Conservation (phyloP, 2,888 invertebrate species). For the Alcis repandata region DNA sequence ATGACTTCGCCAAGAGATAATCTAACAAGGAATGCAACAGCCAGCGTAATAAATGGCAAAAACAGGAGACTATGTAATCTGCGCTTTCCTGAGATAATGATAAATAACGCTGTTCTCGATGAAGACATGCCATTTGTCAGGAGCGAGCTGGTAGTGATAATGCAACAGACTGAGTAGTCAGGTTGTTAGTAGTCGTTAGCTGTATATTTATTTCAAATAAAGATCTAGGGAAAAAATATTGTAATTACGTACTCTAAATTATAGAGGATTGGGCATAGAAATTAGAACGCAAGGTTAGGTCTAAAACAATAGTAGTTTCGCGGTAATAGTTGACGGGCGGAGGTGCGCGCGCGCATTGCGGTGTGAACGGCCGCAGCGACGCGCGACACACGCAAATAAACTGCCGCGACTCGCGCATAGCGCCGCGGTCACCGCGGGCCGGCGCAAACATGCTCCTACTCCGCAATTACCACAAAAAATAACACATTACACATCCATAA, state of each 20-base stretch:
- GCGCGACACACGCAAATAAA: constrained; percentile 82
- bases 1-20: constrained; percentile 42
- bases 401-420: constrained; percentile 59
- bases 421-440: constrained; percentile 24
- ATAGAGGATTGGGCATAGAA: background rate
- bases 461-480: constrained; percentile 65
- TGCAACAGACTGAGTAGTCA: background rate
- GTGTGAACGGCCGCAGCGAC: constrained; percentile 81
- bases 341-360: constrained; percentile 18
- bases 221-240: too few relatives aligned
- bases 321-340: background rate
- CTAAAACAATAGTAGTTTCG: background rate
- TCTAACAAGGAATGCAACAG: constrained; percentile 54
- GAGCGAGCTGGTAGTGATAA: constrained; percentile 20
- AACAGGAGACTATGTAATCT: constrained; percentile 64
- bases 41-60: constrained; percentile 57
- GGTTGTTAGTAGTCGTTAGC: too few relatives aligned
- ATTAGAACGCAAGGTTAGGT: too few relatives aligned
- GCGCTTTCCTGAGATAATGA: constrained; percentile 56
- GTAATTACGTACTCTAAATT: too few relatives aligned
- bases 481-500: constrained; percentile 36
- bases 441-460: constrained; percentile 6
- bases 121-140: constrained; percentile 60
- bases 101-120: constrained; percentile 58
- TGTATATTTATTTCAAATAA: too few relatives aligned